Percentiles rank a stretch among this genome's conserved stretches.
phyloP scores from a whole-genome alignment of 2,888 invertebrate species.

The Dasysyrphus albostriatus region DNA sequence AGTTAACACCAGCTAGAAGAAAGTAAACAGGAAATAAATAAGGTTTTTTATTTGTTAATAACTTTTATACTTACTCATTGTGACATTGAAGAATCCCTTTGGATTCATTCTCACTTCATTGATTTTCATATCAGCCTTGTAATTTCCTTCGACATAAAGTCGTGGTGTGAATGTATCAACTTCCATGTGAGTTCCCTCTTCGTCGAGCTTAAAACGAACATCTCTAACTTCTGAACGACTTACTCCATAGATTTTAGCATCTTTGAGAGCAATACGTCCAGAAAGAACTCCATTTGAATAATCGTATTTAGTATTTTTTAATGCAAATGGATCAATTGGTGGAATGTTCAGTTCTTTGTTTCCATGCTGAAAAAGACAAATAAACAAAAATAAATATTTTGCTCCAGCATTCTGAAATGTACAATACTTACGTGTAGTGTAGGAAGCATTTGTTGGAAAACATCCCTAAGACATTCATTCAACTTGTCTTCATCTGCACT shows the following conservation, averaged over 20 bases:
- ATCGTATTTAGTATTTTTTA: constrained; percentile 80
- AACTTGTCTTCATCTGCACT: constrained; percentile 85
- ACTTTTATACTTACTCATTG: constrained; percentile 85
- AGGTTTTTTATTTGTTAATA: constrained; percentile 47
- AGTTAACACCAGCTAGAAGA: constrained; percentile 85
- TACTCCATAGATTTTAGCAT: constrained; percentile 86
- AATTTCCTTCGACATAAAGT: constrained; percentile 85
- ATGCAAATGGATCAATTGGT: constrained; percentile 81
- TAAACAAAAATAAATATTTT: neutral
- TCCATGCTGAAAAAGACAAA: constrained; percentile 78
- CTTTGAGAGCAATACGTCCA: constrained; percentile 83
- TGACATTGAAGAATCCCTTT: constrained; percentile 86
- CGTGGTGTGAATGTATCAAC: constrained; percentile 86
- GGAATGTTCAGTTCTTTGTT: constrained; percentile 81
- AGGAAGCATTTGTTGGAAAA: constrained; percentile 85
- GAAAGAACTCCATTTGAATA: constrained; percentile 80
- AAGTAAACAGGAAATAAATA: constrained; percentile 35
- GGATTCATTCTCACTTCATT: constrained; percentile 87
- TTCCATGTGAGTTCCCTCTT: constrained; percentile 86
- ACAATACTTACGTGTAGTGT: constrained; percentile 77
- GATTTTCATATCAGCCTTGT: constrained; percentile 87
- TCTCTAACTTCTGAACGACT: constrained; percentile 85
- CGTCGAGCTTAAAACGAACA: constrained; percentile 85
- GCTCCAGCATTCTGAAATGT: neutral
- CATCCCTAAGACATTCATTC: constrained; percentile 86